A percentile compares a stretch with the other conserved stretches of the same genome.
Conservation (phyloP, 2,797 vertebrate genomes). For the Sebastes diploproa region DNA sequence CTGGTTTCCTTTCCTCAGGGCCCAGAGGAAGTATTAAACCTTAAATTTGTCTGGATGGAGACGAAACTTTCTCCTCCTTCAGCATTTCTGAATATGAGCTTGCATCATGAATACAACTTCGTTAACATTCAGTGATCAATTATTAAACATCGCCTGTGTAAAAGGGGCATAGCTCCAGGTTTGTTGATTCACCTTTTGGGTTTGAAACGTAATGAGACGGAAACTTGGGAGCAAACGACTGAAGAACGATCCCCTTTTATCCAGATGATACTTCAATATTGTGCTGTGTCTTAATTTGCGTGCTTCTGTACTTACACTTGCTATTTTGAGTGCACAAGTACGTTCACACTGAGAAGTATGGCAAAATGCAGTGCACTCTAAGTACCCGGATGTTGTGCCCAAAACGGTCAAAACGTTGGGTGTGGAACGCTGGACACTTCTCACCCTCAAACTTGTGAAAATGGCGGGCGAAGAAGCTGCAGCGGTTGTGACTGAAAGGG, state of each 20-base stretch:
- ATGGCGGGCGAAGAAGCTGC: too few relatives aligned
- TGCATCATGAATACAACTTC: conserved; percentile 39
- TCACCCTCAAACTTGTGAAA: too few relatives aligned
- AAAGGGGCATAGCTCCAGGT: conserved; percentile 22
- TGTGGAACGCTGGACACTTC: too few relatives aligned
- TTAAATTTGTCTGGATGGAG: conserved; percentile 30
- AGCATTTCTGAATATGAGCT: conserved; percentile 27
- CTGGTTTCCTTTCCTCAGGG: conserved; percentile 29
- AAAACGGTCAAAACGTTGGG: too few relatives aligned
- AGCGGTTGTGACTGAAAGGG: too few relatives aligned
- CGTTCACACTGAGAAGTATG: too few relatives aligned
- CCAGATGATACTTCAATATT: background rate
- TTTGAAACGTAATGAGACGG: conserved; percentile 13
- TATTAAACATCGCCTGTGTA: conserved; percentile 34
- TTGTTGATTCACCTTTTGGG: conserved; percentile 26
- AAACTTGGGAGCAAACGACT: background rate
- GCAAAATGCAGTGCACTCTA: too few relatives aligned
- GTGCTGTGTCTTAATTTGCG: background rate
- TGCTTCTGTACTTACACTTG: too few relatives aligned
- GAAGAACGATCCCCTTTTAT: background rate
- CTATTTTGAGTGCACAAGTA: too few relatives aligned
- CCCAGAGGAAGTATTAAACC: conserved; percentile 16
- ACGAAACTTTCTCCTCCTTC: conserved; percentile 34
- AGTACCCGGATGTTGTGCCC: too few relatives aligned
- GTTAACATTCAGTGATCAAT: conserved; percentile 41